Conservation (phyloP, 2,888 invertebrate species). For the Rambutsinella grinnellia region DNA sequence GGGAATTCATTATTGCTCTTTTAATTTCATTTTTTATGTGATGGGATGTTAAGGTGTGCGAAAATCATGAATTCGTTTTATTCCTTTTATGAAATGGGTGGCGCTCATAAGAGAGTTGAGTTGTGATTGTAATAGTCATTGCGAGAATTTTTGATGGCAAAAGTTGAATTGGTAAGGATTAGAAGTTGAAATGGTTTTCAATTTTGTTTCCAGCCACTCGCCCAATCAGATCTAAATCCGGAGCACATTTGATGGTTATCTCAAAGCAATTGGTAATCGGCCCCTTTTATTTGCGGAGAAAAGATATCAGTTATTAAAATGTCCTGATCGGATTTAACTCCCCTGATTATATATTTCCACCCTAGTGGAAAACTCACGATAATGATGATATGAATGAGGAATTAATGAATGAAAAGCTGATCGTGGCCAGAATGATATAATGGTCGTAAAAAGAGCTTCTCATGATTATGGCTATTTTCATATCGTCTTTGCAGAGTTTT, state of each 20-base stretch:
- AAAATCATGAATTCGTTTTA: background rate
- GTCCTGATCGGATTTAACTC: too few species aligned
- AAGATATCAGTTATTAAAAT: too few species aligned
- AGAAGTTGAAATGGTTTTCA: background rate
- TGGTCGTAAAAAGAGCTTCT: background rate
- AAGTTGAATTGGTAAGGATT: background rate
- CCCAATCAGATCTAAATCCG: too few species aligned
- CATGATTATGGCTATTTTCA: slow-evolving; percentile 3
- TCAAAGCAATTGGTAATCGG: too few species aligned
- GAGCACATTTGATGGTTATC: too few species aligned
- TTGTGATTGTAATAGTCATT: background rate
- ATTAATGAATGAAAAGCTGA: slow-evolving; percentile 11
- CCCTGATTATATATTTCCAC: too few species aligned
- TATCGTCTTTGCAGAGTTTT: too few species aligned
- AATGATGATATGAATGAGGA: too few species aligned
- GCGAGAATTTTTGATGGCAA: background rate
- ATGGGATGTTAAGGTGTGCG: background rate
- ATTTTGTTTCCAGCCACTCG: background rate
- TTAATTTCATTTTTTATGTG: background rate
- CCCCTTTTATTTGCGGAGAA: too few species aligned
- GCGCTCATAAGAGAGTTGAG: background rate
- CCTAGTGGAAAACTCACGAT: too few species aligned
- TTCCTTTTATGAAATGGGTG: background rate
- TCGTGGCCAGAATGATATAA: background rate
- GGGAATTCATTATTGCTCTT: background rate